Evolutionary conservation across 2,797 vertebrate species (phyloP), one percentile per base, ranked within the genome.

Genomic region (Stomatorhinus walkeri): DNA sequence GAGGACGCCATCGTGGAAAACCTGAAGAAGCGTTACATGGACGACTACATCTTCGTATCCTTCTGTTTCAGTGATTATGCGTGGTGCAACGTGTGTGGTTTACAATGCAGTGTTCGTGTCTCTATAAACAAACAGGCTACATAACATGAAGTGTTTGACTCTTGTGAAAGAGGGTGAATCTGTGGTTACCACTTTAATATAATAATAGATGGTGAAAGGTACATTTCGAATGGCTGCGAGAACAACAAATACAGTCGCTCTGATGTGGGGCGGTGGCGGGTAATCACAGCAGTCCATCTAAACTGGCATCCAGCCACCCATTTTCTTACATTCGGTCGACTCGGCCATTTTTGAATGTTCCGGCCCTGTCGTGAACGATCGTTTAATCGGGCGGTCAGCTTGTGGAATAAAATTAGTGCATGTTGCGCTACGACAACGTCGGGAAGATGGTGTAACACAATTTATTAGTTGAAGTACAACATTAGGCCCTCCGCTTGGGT

Each of bases 21-120:
- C 92, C 97, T 99, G 40, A 98, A 97, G 93, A 99, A 98, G 92
- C 96, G 98, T 92, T 99, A 96, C 92, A 94, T 98, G 97, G 98
- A 99, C 0, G 98, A 99, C 92, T 99, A 97, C 93, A 99, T 99
- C 92, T 99, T 99, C 22, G 98, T 98, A 99, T 97, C 98, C 97
- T 96, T 68, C 4, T 7, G 3, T 16, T 28, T 51, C 19, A 9
- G 4, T 16, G 51, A 32, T 8, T 16, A 8, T 14, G 49, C 19
- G 5, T 52, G 22, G 14, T 16, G 12, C 10, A 9, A 51, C 28
- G 84, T 36, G 24, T 24, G n/a, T 64, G 52, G 81, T 24, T 48
- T 49, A 22, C 81, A 14, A 24, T 2, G 4, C 3, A 22, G 12
- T 22, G 12, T 14, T 22, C 4, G 5, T 24, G 43, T 9, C 10